Evolutionary conservation across 92 coral and sea anemone genomes (phyloP).

Genomic region (Paramuricea clavata): DNA sequence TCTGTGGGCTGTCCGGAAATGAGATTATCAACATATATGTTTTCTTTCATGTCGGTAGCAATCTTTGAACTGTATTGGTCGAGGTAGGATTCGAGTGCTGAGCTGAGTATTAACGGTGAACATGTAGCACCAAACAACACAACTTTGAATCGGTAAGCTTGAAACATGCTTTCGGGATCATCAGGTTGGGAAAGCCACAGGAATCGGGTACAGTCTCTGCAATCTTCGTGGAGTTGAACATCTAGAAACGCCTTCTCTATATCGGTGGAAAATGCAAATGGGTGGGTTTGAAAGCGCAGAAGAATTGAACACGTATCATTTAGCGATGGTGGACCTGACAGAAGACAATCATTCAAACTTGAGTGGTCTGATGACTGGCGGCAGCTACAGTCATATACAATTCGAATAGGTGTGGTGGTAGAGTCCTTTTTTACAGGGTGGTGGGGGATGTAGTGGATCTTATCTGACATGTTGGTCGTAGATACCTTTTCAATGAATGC

Average conservation of each 20-base stretch:
- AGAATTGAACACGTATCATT: too few relatives aligned
- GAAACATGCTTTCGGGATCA: neutral
- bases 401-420: slow-evolving; percentile 60
- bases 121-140: neutral
- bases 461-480: slow-evolving; percentile 4
- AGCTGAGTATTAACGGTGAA: neutral
- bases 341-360: slow-evolving; percentile 61
- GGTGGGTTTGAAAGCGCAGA: too few relatives aligned
- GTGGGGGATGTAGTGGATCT: slow-evolving; percentile 64
- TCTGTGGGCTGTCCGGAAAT: neutral
- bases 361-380: slow-evolving; percentile 32
- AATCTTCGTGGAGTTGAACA: too few relatives aligned
- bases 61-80: neutral
- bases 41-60: neutral
- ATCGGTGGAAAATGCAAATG: too few relatives aligned
- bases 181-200: slow-evolving; percentile 17
- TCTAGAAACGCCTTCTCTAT: too few relatives aligned
- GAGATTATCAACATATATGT: neutral
- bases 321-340: too few relatives aligned
- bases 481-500: slow-evolving; percentile 67
- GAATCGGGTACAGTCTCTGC: too few relatives aligned
- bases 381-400: slow-evolving; percentile 66
- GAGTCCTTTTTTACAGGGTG: slow-evolving; percentile 66
- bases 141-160: neutral
- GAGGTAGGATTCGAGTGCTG: neutral